Evolutionary conservation across 2,797 vertebrate species (phyloP).

Genomic region (Champsocephalus esox): DNA sequence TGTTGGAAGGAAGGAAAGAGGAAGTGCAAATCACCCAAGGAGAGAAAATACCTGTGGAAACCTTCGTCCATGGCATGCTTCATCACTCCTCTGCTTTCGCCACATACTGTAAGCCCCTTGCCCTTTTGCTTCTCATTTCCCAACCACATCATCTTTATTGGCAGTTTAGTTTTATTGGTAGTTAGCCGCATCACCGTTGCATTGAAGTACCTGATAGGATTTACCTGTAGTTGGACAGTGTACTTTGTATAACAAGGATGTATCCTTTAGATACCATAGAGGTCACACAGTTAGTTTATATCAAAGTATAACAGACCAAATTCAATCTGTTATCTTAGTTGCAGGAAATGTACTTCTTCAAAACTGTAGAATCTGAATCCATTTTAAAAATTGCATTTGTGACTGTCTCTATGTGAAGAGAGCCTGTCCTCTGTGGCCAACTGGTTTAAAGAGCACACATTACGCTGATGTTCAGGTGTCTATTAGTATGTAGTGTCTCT

Average conservation of each 20-base stretch:
- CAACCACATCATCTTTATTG: slow-evolving; percentile 3
- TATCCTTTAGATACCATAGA: too few species aligned
- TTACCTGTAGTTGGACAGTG: background rate
- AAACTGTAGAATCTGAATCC: too few species aligned
- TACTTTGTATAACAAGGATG: background rate
- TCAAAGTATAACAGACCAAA: too few species aligned
- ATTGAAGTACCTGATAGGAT: background rate
- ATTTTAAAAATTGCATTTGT: too few species aligned
- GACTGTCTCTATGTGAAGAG: too few species aligned
- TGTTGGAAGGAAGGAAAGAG: background rate
- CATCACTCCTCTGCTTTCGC: slow-evolving; percentile 5
- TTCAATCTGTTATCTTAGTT: too few species aligned
- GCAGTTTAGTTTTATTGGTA: background rate
- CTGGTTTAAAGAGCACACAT: too few species aligned
- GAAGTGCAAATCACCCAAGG: background rate
- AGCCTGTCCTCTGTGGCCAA: too few species aligned
- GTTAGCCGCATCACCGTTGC: background rate
- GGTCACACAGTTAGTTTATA: too few species aligned
- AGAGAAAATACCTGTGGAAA: background rate
- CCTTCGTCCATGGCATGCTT: background rate
- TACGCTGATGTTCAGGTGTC: too few species aligned
- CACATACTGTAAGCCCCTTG: background rate
- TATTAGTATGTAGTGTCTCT: too few species aligned
- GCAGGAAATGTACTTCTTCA: too few species aligned
- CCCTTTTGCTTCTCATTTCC: background rate